Percentiles rank a stretch among this genome's conserved stretches.
These are phyloP conservation scores for Notolepis coatsorum DNA, from an alignment of 2,797 vertebrate species.

Conservation along the genomic window DNA sequence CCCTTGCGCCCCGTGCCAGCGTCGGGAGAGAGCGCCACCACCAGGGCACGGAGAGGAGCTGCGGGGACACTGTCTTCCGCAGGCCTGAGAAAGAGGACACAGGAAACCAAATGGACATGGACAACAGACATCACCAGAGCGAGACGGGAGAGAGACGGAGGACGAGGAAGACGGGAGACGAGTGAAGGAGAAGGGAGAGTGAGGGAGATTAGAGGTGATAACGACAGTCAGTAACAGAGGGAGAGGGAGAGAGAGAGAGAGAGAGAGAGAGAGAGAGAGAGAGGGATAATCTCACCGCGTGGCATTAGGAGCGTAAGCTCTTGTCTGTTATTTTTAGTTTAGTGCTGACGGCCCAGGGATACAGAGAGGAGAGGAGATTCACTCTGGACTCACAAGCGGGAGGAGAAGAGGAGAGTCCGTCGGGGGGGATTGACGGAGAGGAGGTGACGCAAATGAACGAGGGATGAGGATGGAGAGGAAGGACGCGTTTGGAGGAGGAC, in stretches of 20 bases:
- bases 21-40: no score
- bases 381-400: not conserved
- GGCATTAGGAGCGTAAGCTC: slow-evolving; percentile 75
- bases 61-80: no score
- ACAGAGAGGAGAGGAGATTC: slow-evolving; percentile 29
- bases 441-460: not conserved
- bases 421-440: not conserved
- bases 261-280: slow-evolving; percentile 24
- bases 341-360: slow-evolving; percentile 58
- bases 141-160: not conserved
- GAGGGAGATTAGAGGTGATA: not conserved
- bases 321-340: slow-evolving; percentile 83
- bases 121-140: no score
- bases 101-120: no score
- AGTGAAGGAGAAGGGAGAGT: not conserved
- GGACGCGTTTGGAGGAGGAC: not conserved
- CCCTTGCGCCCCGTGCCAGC: no score
- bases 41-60: no score
- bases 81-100: no score
- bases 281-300: slow-evolving; percentile 64
- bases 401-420: slow-evolving; percentile 11
- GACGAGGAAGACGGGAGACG: slow-evolving; percentile 27
- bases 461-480: slow-evolving; percentile 17
- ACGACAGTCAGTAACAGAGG: not conserved
- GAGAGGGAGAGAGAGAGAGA: slow-evolving; percentile 12